These are phyloP conservation scores for Lumbricus terrestris DNA, from an alignment of 2,888 invertebrate genomes.

Conservation along the genomic window DNA sequence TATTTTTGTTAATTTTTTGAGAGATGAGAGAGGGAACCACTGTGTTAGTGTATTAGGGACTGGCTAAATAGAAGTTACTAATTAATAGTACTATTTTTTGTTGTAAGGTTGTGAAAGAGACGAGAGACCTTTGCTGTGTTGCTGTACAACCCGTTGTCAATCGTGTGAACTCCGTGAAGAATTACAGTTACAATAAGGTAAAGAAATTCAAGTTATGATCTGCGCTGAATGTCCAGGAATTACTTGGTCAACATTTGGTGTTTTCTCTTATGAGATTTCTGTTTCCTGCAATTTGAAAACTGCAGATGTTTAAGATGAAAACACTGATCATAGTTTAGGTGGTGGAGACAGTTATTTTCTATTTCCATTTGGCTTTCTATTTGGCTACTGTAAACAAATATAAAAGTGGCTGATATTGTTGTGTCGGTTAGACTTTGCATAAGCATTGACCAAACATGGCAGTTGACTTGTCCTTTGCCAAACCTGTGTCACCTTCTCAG, in stretches of 20 bases:
- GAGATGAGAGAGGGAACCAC: no score
- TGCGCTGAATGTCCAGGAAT: background rate
- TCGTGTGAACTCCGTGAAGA: conserved; percentile 9
- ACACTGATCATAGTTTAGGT: no score
- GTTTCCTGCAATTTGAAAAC: background rate
- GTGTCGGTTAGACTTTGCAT: no score
- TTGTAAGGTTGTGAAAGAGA: conserved; percentile 21
- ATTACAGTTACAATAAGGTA: conserved; percentile 16
- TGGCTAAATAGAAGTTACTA: background rate
- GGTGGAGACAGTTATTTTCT: no score
- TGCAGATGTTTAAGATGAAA: background rate
- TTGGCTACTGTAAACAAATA: no score
- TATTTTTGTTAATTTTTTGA: no score
- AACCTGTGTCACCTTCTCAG: no score
- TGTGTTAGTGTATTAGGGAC: background rate
- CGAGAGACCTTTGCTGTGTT: background rate
- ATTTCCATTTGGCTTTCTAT: no score
- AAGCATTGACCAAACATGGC: no score
- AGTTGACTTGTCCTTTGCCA: no score
- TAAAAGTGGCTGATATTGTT: no score
- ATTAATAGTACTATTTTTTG: background rate
- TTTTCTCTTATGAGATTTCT: background rate
- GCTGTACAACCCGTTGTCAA: conserved; percentile 17
- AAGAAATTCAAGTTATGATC: background rate
- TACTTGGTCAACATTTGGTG: background rate